Conservation (phyloP, 2,113 vertebrate species). For the Montifringilla adamsi region DNA sequence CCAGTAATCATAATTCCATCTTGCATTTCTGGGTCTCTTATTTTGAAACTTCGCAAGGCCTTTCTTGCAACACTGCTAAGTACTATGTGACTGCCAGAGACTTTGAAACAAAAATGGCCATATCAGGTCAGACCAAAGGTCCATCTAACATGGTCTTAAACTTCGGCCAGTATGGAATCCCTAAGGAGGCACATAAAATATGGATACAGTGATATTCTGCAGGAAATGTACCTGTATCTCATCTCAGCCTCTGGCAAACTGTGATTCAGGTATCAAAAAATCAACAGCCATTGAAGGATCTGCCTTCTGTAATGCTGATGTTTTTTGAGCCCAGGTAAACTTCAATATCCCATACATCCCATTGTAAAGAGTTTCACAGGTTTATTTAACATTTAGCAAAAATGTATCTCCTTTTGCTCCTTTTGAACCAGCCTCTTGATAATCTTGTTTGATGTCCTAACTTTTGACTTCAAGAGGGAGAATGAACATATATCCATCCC, state of each 20-base stretch:
- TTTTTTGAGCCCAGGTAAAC: neutral
- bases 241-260: neutral
- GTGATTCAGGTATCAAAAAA: neutral
- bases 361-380: neutral
- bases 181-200: neutral
- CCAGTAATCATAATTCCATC: slow-evolving; percentile 2
- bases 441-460: neutral
- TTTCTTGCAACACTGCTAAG: slow-evolving; percentile 27
- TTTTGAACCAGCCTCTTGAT: neutral
- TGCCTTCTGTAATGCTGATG: neutral
- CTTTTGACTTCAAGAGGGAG: neutral
- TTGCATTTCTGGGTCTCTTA: slow-evolving; percentile 30
- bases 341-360: neutral
- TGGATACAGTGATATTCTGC: neutral
- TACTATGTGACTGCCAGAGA: neutral
- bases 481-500: neutral
- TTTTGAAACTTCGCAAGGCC: slow-evolving; percentile 31
- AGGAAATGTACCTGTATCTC: neutral
- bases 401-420: neutral
- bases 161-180: neutral
- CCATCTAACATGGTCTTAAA: neutral
- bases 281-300: neutral
- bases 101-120: neutral
- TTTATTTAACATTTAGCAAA: neutral
- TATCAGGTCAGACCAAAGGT: neutral